Evolutionary conservation across 2,113 vertebrate species (phyloP), one percentile per base, ranked within the genome.

Genomic region (Henicopernis longicauda): DNA sequence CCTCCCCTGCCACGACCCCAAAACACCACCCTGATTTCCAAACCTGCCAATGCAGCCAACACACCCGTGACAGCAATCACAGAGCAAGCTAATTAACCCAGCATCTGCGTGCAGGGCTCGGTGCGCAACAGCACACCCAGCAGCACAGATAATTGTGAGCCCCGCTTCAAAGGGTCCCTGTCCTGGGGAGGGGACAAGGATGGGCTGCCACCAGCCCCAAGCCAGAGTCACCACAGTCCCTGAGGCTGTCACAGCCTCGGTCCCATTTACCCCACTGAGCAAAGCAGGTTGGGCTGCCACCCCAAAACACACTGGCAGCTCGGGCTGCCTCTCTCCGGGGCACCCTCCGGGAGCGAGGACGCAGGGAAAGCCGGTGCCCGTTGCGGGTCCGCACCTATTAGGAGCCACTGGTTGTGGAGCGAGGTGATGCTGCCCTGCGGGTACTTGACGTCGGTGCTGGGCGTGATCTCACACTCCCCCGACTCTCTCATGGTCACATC

Each of bases 341-440:
- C 74, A 38, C 70, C 2, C 1, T 11, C 55, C 1, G 1, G 31
- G 34, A 57, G 23, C 3, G 4, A 23, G 63, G 36, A 27, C 0
- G 1, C 2, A 49, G 42, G n/a, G 65, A 8, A 21, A 32, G 13
- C 11, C 52, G 8, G 0, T 32, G 78, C 54, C 58, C 27, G 3
- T 11, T 1, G 18, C 0, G 0, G 52, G 21, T 57, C 36, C 97
- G 55, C 92, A 99, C 99, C 99, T 77, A 99, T 99, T 8, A 99
- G 98, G 40, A 99, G 98, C 99, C 99, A 99, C 91, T 99, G 99
- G 98, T 99, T 99, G 44, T 98, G 98, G 34, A 93, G 98, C 10
- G 96, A 94, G 18, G 98, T 40, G 42, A 98, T 97, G 98, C 98
- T 99, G 82, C 99, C 99, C 9, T 98, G 98, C 0, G 99, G 99